Conservation (phyloP, 2,113 vertebrate species). For the Emydura subglobosa region DNA sequence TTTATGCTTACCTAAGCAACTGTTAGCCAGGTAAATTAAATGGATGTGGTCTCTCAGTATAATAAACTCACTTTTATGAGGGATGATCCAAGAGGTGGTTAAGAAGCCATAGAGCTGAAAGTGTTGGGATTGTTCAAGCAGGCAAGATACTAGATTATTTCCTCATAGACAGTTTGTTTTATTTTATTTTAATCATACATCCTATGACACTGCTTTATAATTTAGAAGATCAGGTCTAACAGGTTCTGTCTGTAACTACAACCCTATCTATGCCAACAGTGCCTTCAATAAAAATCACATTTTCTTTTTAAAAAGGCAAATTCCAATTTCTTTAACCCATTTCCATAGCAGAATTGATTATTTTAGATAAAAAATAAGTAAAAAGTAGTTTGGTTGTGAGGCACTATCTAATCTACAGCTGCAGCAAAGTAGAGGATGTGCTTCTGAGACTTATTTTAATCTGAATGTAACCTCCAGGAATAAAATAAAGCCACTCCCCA, state of each 20-base stretch:
- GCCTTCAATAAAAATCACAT: background rate
- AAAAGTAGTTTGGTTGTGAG: background rate
- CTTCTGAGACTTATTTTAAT: background rate
- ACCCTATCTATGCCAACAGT: background rate
- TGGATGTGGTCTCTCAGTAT: background rate
- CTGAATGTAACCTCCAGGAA: background rate
- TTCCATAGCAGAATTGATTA: background rate
- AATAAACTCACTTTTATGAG: background rate
- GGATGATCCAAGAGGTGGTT: background rate
- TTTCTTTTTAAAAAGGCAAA: background rate
- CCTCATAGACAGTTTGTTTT: background rate
- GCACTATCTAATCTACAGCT: background rate
- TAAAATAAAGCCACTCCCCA: background rate
- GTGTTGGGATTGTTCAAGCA: background rate
- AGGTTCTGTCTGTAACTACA: background rate
- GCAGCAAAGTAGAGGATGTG: background rate
- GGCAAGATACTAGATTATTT: background rate
- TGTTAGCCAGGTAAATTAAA: background rate
- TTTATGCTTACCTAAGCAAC: accelerated
- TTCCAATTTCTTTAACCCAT: background rate
- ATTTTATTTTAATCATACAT: background rate
- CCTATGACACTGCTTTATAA: background rate
- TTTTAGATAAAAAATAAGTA: background rate
- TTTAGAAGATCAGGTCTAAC: background rate
- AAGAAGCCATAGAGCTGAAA: background rate